These are phyloP conservation scores for Drosophila algonquin DNA, from an alignment of 2,888 invertebrate species.

Conservation along the genomic window DNA sequence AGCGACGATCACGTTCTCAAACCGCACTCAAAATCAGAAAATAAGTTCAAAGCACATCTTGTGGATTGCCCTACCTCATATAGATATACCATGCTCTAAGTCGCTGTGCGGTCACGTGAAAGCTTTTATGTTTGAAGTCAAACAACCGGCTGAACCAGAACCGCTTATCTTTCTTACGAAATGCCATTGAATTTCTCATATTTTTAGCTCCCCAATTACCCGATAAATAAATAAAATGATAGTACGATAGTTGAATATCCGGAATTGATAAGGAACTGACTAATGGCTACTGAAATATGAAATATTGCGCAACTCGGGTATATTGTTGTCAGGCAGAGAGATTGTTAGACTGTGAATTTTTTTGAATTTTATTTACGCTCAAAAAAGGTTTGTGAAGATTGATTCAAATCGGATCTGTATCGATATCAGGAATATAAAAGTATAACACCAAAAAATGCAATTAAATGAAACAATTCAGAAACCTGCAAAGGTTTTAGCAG, in stretches of 20 bases:
- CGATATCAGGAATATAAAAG: too few species aligned
- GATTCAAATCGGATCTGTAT: too few species aligned
- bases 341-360: not conserved
- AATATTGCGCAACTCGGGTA: not conserved
- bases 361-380: too few species aligned
- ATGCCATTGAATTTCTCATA: slow-evolving; percentile 8
- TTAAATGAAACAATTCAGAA: too few species aligned
- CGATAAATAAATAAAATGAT: slow-evolving; percentile 20
- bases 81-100: not conserved
- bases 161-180: slow-evolving; percentile 3
- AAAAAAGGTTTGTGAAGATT: too few species aligned
- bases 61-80: not conserved
- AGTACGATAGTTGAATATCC: slow-evolving; percentile 20
- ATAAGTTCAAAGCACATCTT: too few species aligned
- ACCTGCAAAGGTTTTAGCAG: not conserved
- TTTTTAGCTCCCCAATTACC: slow-evolving; percentile 25
- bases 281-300: slow-evolving; percentile 19
- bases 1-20: too few species aligned
- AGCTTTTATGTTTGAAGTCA: not conserved
- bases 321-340: not conserved
- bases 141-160: not conserved
- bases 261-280: slow-evolving; percentile 11
- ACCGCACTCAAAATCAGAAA: too few species aligned
- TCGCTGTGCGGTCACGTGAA: not conserved
- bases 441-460: too few species aligned